Percentiles rank a stretch among this genome's conserved stretches.
Evolutionary conservation across 2,888 invertebrate species (phyloP).

Genomic region (Lasioglossum pauxillum): DNA sequence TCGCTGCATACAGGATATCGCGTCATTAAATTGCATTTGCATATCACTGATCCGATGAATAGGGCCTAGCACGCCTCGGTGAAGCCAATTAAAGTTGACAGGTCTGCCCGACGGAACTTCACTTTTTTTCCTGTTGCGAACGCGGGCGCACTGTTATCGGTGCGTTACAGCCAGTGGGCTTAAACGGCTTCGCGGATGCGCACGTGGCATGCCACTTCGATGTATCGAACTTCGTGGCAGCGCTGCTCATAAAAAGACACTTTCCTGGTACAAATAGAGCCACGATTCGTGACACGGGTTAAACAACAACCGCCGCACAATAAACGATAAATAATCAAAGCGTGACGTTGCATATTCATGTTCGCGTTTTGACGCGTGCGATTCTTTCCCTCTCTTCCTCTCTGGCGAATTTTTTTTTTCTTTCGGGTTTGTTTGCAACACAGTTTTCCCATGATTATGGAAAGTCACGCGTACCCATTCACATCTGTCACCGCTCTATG

Average conservation of each 20-base stretch:
- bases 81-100: constrained; percentile 82
- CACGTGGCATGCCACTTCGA: constrained; percentile 59
- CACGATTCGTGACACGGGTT: constrained; percentile 36
- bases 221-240: constrained; percentile 47
- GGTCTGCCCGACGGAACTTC: constrained; percentile 70
- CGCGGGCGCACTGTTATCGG: constrained; percentile 73
- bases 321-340: constrained; percentile 61
- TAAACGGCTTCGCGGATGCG: constrained; percentile 66
- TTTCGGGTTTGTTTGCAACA: constrained; percentile 13
- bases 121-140: constrained; percentile 50
- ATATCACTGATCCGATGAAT: constrained; percentile 80
- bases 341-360: constrained; percentile 64
- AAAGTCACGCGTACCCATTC: constrained; percentile 64
- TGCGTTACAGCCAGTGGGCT: constrained; percentile 67
- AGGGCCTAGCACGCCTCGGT: constrained; percentile 76
- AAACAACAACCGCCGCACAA: constrained; percentile 36
- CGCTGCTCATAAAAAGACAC: constrained; percentile 53
- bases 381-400: not conserved
- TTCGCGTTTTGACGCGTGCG: constrained; percentile 39
- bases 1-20: constrained; percentile 77
- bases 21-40: constrained; percentile 83
- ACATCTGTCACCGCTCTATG: constrained; percentile 42
- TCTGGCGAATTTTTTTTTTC: not conserved
- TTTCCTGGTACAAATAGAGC: constrained; percentile 55
- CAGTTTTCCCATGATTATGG: constrained; percentile 59